Conservation (phyloP, 2,797 vertebrate species). For the Fistularia commersonii region DNA sequence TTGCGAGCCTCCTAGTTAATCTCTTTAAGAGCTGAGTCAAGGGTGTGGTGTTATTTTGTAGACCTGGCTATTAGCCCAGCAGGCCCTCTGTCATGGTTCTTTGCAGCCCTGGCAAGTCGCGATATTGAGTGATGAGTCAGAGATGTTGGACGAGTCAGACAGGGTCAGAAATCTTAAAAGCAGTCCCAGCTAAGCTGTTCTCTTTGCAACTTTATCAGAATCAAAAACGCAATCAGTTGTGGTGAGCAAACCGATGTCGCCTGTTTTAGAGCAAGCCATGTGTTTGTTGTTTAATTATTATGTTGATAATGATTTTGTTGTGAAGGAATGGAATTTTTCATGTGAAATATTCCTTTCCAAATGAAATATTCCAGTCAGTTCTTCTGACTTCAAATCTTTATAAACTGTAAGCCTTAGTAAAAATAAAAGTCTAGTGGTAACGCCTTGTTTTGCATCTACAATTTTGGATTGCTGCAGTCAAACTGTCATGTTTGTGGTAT, state of each 20-base stretch:
- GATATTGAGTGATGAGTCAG: conserved; percentile 40
- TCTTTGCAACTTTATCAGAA: conserved; percentile 29
- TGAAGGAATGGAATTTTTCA: too few relatives aligned
- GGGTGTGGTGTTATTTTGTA: conserved; percentile 25
- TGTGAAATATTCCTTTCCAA: too few relatives aligned
- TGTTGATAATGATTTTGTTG: too few relatives aligned
- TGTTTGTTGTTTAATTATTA: conserved; percentile 33
- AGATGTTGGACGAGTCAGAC: conserved; percentile 29
- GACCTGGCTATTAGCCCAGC: conserved; percentile 30
- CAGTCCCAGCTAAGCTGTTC: conserved; percentile 10
- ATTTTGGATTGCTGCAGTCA: too few relatives aligned
- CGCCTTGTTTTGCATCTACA: too few relatives aligned
- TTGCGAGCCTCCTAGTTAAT: conserved; percentile 19
- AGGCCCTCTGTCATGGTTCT: conserved; percentile 32
- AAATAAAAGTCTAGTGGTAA: too few relatives aligned
- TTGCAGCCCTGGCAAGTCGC: conserved; percentile 25
- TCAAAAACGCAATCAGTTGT: conserved; percentile 25
- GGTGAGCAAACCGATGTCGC: conserved; percentile 13
- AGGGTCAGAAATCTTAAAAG: conserved; percentile 38
- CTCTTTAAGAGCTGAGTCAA: conserved; percentile 32
- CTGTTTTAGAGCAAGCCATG: conserved; percentile 23
- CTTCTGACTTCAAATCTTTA: too few relatives aligned
- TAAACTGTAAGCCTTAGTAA: too few relatives aligned
- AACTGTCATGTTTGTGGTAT: too few relatives aligned
- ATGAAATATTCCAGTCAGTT: too few relatives aligned